A percentile compares a stretch with the other conserved stretches of the same genome.
phyloP scores from a whole-genome alignment of 2,113 vertebrate genomes.

The Thamnaconus septentrionalis region DNA sequence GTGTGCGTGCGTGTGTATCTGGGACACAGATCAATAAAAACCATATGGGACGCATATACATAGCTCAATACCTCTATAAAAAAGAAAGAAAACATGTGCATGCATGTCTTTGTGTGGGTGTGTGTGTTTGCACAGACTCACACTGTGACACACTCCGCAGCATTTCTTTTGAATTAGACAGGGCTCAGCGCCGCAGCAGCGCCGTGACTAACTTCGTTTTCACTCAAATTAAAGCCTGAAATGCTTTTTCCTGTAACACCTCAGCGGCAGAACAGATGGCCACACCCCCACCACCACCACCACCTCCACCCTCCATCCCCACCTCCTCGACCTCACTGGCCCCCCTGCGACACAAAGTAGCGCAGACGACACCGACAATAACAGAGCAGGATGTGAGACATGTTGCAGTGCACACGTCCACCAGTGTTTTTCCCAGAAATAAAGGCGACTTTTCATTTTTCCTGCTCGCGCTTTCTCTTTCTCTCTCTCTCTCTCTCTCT shows the following conservation, averaged over 20 bases:
- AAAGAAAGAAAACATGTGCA: neutral
- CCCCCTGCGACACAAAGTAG: slow-evolving; percentile 6
- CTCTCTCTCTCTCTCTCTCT: too few species aligned
- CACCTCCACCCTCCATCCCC: too few species aligned
- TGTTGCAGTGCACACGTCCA: neutral
- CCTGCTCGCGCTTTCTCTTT: neutral
- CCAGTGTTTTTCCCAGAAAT: slow-evolving; percentile 18
- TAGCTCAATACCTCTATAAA: slow-evolving; percentile 34
- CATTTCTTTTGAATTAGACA: slow-evolving; percentile 20
- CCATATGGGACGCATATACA: slow-evolving; percentile 61
- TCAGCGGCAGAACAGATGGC: slow-evolving; percentile 23
- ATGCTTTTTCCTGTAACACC: slow-evolving; percentile 43
- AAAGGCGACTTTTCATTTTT: neutral
- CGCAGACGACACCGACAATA: slow-evolving; percentile 5
- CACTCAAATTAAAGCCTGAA: slow-evolving; percentile 14
- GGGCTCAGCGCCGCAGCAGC: too few species aligned
- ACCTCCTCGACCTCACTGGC: too few species aligned
- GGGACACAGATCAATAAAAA: slow-evolving; percentile 67
- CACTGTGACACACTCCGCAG: slow-evolving; percentile 11
- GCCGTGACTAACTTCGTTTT: slow-evolving; percentile 25
- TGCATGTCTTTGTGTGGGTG: slow-evolving; percentile 7
- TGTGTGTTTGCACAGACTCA: slow-evolving; percentile 18
- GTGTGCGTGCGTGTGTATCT: slow-evolving; percentile 41
- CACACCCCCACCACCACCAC: slow-evolving; percentile 4
- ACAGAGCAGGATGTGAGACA: slow-evolving; percentile 14